These are phyloP conservation scores for Pluvialis apricaria DNA, from an alignment of 2,113 vertebrate genomes.

Conservation along the genomic window DNA sequence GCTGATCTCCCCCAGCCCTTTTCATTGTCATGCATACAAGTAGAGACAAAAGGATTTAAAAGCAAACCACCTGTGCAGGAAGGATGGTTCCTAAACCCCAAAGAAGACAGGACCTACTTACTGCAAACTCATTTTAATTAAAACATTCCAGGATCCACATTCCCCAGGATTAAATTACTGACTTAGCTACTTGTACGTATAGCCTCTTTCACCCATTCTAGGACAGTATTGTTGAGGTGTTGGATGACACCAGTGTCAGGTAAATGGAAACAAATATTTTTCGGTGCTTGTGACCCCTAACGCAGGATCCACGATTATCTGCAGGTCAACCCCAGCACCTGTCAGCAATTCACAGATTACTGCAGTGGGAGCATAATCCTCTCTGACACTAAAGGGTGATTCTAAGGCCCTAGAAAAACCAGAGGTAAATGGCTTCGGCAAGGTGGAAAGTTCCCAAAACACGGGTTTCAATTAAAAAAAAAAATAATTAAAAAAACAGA, in stretches of 20 bases:
- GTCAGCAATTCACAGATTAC: slow-evolving; percentile 25
- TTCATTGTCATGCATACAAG: slow-evolving; percentile 23
- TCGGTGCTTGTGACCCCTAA: not conserved
- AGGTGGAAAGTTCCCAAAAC: not conserved
- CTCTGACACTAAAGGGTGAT: not conserved
- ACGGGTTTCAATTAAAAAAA: not conserved
- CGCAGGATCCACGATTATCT: not conserved
- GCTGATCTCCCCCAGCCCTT: not conserved
- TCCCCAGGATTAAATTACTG: slow-evolving; percentile 25
- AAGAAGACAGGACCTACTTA: not conserved
- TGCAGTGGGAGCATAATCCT: not conserved
- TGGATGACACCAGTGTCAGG: not conserved
- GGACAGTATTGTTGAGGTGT: not conserved
- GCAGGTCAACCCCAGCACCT: not conserved
- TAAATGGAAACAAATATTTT: not conserved
- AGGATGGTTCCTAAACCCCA: not conserved
- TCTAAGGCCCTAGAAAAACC: not conserved
- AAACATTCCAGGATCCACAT: slow-evolving; percentile 45
- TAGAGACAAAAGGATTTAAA: slow-evolving; percentile 43
- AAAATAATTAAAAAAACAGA: not conserved
- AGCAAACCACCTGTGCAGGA: slow-evolving; percentile 43
- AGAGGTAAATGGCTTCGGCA: not conserved
- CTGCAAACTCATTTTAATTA: slow-evolving; percentile 50
- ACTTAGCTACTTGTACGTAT: not conserved
- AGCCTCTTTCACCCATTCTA: not conserved